Conservation (phyloP, 1,140 invertebrate species). For the Tribolium castaneum region DNA sequence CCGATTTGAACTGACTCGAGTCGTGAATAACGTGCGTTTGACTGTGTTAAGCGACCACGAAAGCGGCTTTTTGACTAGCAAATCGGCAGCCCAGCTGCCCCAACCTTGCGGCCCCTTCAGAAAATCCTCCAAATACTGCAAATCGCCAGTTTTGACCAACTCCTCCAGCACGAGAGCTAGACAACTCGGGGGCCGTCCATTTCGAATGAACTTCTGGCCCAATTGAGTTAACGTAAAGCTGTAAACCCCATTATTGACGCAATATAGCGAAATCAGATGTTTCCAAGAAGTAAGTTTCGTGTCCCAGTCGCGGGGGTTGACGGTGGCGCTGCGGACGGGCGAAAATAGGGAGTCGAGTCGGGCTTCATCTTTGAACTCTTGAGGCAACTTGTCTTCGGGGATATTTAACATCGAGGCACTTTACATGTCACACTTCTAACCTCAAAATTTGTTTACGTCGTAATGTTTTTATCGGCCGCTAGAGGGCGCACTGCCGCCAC, state of each 20-base stretch:
- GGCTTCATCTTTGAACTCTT: conserved; percentile 65
- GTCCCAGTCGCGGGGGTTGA: conserved; percentile 67
- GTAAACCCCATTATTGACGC: conserved; percentile 59
- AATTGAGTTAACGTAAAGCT: conserved; percentile 61
- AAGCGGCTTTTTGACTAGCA: conserved; percentile 61
- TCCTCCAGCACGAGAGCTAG: conserved; percentile 62
- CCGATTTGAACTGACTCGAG: conserved; percentile 17
- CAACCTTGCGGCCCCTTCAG: conserved; percentile 57
- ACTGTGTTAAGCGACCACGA: conserved; percentile 62
- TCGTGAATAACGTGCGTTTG: conserved; percentile 56
- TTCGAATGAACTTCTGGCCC: conserved; percentile 61
- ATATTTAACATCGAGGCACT: conserved; percentile 52
- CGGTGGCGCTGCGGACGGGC: conserved; percentile 63
- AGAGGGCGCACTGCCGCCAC: neutral
- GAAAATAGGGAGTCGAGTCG: conserved; percentile 66
- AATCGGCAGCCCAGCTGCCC: conserved; percentile 61
- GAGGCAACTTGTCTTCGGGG: conserved; percentile 60
- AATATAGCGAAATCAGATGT: conserved; percentile 63
- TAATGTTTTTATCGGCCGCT: neutral
- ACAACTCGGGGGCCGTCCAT: conserved; percentile 63
- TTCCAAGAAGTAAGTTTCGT: conserved; percentile 67
- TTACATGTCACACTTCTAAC: neutral
- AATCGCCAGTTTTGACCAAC: conserved; percentile 60
- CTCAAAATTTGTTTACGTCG: neutral
- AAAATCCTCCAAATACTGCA: conserved; percentile 58